Conservation (phyloP, 2,113 vertebrate species). For the Halichoeres trimaculatus region DNA sequence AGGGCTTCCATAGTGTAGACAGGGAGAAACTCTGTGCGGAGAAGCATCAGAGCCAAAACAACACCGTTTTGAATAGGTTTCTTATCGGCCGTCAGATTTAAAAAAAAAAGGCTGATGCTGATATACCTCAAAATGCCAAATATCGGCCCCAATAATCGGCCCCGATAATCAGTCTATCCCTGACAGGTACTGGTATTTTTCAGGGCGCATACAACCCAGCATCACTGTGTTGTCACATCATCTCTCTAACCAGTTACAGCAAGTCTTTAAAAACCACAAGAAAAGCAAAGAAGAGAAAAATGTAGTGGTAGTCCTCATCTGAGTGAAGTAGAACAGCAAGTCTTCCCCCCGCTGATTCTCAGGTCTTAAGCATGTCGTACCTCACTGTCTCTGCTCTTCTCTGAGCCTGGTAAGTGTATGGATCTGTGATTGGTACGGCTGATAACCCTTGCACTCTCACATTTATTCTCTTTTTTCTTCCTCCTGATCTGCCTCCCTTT, state of each 20-base stretch:
- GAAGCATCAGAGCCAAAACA: too few relatives aligned
- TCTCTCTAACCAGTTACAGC: not conserved
- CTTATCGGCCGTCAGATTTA: too few relatives aligned
- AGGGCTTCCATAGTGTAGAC: too few relatives aligned
- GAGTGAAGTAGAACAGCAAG: not conserved
- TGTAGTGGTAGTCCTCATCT: not conserved
- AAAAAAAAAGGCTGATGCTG: too few relatives aligned
- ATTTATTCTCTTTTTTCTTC: slow-evolving; percentile 60
- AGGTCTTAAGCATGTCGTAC: slow-evolving; percentile 13
- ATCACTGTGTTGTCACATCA: too few relatives aligned
- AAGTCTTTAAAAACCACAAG: not conserved
- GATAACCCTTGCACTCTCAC: slow-evolving; percentile 56
- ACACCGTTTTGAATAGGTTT: too few relatives aligned
- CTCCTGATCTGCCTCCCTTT: slow-evolving; percentile 31
- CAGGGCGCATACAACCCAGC: too few relatives aligned
- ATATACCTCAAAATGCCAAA: too few relatives aligned
- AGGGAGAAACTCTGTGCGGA: too few relatives aligned
- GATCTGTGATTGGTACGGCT: slow-evolving; percentile 53
- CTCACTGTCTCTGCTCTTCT: slow-evolving; percentile 35
- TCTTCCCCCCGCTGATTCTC: slow-evolving; percentile 1
- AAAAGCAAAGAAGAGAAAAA: not conserved
- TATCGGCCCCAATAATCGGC: too few relatives aligned
- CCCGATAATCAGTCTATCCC: too few relatives aligned
- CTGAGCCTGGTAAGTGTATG: slow-evolving; percentile 65
- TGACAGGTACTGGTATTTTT: too few relatives aligned